These are phyloP conservation scores for Squalus acanthias DNA, from an alignment of 2,797 vertebrate genomes.

Conservation along the genomic window DNA sequence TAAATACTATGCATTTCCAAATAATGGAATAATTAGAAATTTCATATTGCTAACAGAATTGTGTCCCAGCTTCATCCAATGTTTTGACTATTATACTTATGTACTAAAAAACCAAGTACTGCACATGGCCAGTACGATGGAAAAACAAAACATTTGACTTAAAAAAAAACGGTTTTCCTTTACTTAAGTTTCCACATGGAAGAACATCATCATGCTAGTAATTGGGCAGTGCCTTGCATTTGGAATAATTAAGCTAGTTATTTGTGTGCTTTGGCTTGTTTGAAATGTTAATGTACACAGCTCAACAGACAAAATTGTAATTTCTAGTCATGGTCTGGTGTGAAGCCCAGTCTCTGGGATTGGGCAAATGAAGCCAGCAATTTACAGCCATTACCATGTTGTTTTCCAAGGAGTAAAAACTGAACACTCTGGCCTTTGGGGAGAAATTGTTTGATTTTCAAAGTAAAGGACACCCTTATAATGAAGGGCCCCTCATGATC, in stretches of 20 bases:
- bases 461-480: not conserved
- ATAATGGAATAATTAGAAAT: not conserved
- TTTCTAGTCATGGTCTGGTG: not conserved
- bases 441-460: not conserved
- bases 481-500: not conserved
- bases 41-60: not conserved
- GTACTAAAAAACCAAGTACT: not conserved
- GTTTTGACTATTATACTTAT: not conserved
- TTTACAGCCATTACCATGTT: not conserved
- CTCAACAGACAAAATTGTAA: conserved; percentile 5
- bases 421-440: not conserved
- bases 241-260: not conserved
- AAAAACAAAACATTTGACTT: not conserved
- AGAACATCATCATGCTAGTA: not conserved
- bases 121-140: not conserved
- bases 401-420: not conserved
- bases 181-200: not conserved
- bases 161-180: not conserved
- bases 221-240: not conserved
- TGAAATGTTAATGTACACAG: not conserved
- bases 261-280: not conserved
- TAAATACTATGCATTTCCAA: not conserved
- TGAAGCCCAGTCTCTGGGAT: not conserved
- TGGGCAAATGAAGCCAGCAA: not conserved
- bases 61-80: not conserved